phyloP scores from a whole-genome alignment of 2,113 vertebrate genomes.

The Epinephelus cyanopodus region DNA sequence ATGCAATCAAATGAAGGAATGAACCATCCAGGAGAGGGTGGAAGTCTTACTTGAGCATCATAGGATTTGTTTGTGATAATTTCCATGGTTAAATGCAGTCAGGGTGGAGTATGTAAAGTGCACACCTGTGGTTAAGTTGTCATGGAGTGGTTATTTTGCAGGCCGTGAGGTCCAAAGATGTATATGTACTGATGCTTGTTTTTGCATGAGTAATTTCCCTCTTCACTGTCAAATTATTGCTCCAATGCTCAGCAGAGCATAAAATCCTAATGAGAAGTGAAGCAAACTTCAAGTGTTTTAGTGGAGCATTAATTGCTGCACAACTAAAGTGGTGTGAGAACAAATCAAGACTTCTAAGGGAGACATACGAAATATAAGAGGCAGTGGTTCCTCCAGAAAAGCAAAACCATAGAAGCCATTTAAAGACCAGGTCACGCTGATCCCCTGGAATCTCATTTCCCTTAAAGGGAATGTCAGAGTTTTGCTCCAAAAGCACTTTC shows the following conservation, averaged over 20 bases:
- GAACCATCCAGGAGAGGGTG: constrained; percentile 7
- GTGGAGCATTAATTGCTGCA: constrained; percentile 28
- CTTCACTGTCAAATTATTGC: constrained; percentile 9
- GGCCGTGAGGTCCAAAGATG: constrained; percentile 9
- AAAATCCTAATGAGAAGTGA: constrained; percentile 28
- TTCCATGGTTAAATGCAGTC: neutral
- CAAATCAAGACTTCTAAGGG: neutral
- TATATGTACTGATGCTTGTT: constrained; percentile 1
- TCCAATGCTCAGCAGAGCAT: constrained; percentile 14
- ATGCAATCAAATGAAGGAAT: constrained; percentile 42
- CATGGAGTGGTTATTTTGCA: constrained; percentile 21
- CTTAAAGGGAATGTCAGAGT: constrained; percentile 48
- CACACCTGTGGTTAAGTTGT: constrained; percentile 22
- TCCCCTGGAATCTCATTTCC: constrained; percentile 61
- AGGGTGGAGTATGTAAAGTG: constrained; percentile 5
- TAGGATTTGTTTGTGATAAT: constrained; percentile 17
- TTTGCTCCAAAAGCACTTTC: constrained; percentile 65
- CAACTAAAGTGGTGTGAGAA: constrained; percentile 15
- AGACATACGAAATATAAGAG: neutral
- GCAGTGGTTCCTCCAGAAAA: constrained; percentile 27
- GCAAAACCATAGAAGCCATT: constrained; percentile 44
- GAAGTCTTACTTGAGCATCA: neutral
- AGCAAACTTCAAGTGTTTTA: constrained; percentile 47
- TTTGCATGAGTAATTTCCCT: constrained; percentile 16
- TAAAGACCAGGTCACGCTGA: constrained; percentile 44